Conservation (phyloP, 2,113 vertebrate genomes). For the Chaetodon trifascialis region DNA sequence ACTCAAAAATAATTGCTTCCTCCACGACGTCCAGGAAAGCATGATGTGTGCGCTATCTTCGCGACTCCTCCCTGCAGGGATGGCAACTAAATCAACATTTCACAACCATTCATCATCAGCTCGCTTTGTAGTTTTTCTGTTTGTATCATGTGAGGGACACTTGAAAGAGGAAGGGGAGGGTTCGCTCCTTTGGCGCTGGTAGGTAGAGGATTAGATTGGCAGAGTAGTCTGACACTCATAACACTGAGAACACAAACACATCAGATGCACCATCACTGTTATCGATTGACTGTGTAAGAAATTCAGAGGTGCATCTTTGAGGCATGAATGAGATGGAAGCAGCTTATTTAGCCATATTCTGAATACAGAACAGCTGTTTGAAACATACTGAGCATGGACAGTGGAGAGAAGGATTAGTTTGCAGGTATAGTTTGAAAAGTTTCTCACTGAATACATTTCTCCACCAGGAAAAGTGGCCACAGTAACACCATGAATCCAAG, state of each 20-base stretch:
- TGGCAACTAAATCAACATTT: conserved; percentile 72
- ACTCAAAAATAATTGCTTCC: conserved; percentile 90
- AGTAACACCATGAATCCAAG: conserved; percentile 1
- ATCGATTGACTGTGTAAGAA: not conserved
- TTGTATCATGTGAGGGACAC: not conserved
- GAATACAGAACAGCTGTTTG: not conserved
- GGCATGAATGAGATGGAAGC: not conserved
- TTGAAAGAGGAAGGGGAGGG: not conserved
- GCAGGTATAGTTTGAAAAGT: not conserved
- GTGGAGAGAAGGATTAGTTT: no score
- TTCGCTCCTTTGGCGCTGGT: not conserved
- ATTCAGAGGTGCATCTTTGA: not conserved
- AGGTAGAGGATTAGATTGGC: not conserved
- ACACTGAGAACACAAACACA: not conserved
- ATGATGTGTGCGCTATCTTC: conserved; percentile 84
- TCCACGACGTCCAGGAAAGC: conserved; percentile 70
- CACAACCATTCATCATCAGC: conserved; percentile 55
- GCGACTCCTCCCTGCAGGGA: conserved; percentile 56
- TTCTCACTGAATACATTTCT: conserved; percentile 13
- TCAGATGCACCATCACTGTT: not conserved
- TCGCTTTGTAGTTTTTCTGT: conserved; percentile 57
- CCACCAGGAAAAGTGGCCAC: conserved; percentile 9
- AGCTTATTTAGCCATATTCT: not conserved
- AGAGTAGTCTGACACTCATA: not conserved
- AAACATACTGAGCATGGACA: not conserved